Evolutionary conservation across 2,797 vertebrate genomes (phyloP).

Genomic region (Aphelocoma californica): DNA sequence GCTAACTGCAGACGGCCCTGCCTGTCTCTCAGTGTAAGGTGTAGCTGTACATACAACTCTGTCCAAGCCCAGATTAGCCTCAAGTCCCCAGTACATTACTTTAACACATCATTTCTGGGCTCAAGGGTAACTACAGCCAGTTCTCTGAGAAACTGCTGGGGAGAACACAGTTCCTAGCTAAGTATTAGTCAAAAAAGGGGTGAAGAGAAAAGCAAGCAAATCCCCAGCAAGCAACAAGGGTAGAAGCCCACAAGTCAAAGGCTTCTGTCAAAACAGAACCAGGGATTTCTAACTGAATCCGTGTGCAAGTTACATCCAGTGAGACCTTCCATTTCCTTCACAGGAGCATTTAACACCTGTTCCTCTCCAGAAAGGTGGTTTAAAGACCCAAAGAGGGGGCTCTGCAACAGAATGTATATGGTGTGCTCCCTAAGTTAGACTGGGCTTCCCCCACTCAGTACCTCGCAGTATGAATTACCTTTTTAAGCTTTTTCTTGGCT

Average conservation of each 20-base stretch:
- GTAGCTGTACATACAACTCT: neutral
- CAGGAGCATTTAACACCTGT: neutral
- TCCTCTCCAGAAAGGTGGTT: neutral
- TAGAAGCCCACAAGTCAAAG: neutral
- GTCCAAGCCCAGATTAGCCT: neutral
- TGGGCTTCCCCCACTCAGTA: neutral
- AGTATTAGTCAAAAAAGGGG: neutral
- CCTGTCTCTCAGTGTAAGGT: neutral
- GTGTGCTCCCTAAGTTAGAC: neutral
- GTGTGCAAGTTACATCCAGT: neutral
- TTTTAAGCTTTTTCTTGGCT: slow-evolving; percentile 79
- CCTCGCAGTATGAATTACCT: slow-evolving; percentile 55
- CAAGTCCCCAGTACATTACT: neutral
- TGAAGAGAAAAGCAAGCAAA: neutral
- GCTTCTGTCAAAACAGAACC: neutral
- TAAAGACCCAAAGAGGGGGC: neutral
- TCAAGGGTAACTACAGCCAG: neutral
- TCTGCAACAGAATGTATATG: rapidly evolving
- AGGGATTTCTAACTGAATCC: neutral
- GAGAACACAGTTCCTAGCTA: neutral
- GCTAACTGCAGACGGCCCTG: neutral
- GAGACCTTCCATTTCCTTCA: neutral
- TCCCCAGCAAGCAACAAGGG: neutral
- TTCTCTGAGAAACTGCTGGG: neutral
- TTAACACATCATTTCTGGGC: neutral